Evolutionary conservation across 2,113 vertebrate species (phyloP), one percentile per base, ranked within the genome.

Genomic region (Nettapus auritus): DNA sequence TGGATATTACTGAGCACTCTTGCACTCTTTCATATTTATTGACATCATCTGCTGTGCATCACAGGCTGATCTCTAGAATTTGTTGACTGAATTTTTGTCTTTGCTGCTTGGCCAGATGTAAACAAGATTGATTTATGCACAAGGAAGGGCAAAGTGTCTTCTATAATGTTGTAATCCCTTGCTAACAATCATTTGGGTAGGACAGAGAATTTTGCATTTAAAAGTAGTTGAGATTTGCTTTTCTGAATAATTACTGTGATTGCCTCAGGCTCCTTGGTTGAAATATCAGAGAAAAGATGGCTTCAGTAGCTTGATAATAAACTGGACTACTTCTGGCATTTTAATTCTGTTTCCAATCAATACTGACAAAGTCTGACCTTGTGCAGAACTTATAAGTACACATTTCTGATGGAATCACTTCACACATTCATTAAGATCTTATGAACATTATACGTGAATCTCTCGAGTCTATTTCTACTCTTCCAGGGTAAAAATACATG

Each of bases 221-320:
- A 96, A 94, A 96, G 82, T 82, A 96, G 88, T 82, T 69, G 90
- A 96, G 90, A 93, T 92, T 92, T 94, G 80, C 92, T 95, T 93
- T 95, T 94, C 94, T 91, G 93, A 95, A 97, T 95, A 96, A 95
- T 96, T 96, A 95, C 93, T 84, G 80, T 86, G 92, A 93, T 93
- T 96, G 91, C 94, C 94, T 88, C 60, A 84, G 95, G 94, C 92
- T 93, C 64, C 73, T 97, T 86, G 94, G 93, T 87, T 90, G 94
- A 96, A 97, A 91, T 96, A 97, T 88, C 90, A 96, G 82, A 91
- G 85, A 91, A 48, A 33, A 93, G 94, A 96, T 93, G 64, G 94
- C 85, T 95, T 96, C 94, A 96, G 90, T 83, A 88, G 90, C 91
- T 86, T 94, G 94, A 94, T 91, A 82, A 96, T 96, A 94, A 96